Conservation (phyloP, 1,140 invertebrate species). For the Drosophila busckii region DNA sequence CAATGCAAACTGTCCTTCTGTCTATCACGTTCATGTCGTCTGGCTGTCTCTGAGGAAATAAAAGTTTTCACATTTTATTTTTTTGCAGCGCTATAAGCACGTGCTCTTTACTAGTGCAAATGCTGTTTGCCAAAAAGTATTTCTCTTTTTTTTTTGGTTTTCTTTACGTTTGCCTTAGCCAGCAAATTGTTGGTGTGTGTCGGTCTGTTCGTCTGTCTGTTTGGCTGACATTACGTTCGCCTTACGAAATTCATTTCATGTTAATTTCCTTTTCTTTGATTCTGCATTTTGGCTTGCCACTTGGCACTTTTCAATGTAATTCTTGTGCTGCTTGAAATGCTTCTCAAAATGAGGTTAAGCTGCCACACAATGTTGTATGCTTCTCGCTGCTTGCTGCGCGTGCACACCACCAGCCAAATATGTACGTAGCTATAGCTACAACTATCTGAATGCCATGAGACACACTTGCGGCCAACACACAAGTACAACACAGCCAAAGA, state of each 20-base stretch:
- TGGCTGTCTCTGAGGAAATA: slow-evolving; percentile 66
- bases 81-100: slow-evolving; percentile 59
- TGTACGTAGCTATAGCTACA: no score
- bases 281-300: slow-evolving; percentile 56
- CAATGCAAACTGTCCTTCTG: slow-evolving; percentile 28
- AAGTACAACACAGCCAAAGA: no score
- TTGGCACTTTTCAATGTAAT: slow-evolving; percentile 61
- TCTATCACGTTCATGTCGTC: slow-evolving; percentile 65
- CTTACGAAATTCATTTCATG: slow-evolving; percentile 67
- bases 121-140: slow-evolving; percentile 70
- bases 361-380: slow-evolving; percentile 46
- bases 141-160: no score
- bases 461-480: no score
- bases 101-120: slow-evolving; percentile 48
- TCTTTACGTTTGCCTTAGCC: slow-evolving; percentile 47
- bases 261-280: slow-evolving; percentile 74
- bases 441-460: slow-evolving; percentile 28
- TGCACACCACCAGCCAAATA: no score
- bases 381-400: no score
- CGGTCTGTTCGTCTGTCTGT: neutral
- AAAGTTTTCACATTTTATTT: slow-evolving; percentile 62
- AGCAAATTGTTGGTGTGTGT: neutral
- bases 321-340: slow-evolving; percentile 44
- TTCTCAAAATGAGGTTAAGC: slow-evolving; percentile 59
- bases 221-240: slow-evolving; percentile 15